Evolutionary conservation across 2,113 vertebrate genomes (phyloP).

Genomic region (Eurystomus gularis): DNA sequence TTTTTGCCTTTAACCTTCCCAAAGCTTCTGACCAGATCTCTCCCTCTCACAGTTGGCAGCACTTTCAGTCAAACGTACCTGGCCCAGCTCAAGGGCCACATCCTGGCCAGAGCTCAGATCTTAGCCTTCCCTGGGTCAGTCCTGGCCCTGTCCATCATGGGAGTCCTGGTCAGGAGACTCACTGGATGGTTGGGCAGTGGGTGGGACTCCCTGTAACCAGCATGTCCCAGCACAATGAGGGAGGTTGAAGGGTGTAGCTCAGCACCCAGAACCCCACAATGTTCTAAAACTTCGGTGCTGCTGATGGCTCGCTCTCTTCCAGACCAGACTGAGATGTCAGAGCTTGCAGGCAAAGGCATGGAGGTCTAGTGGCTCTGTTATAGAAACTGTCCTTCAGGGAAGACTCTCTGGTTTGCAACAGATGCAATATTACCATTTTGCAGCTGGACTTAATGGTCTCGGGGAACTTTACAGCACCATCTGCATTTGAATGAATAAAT

Average conservation of each 20-base stretch:
- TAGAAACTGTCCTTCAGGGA: neutral
- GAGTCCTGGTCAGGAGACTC: neutral
- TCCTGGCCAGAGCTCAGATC: neutral
- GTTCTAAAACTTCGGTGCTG: neutral
- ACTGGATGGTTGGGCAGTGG: neutral
- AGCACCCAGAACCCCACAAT: neutral
- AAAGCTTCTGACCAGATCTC: neutral
- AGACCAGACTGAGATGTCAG: neutral
- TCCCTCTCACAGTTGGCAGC: neutral
- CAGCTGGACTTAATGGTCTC: neutral
- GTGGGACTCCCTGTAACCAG: neutral
- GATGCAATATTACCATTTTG: neutral
- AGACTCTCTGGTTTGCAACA: neutral
- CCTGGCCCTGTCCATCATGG: neutral
- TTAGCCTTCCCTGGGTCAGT: neutral
- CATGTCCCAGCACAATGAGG: neutral
- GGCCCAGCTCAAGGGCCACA: no score
- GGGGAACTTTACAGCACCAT: neutral
- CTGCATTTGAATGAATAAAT: neutral
- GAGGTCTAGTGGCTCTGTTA: neutral
- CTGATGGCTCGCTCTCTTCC: neutral
- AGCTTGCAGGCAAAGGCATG: neutral
- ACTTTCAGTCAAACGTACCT: neutral
- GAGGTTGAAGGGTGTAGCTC: neutral
- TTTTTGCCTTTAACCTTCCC: neutral